These are phyloP conservation scores for Enhydra lutris DNA, from an alignment of 2,113 vertebrate genomes.

Conservation along the genomic window DNA sequence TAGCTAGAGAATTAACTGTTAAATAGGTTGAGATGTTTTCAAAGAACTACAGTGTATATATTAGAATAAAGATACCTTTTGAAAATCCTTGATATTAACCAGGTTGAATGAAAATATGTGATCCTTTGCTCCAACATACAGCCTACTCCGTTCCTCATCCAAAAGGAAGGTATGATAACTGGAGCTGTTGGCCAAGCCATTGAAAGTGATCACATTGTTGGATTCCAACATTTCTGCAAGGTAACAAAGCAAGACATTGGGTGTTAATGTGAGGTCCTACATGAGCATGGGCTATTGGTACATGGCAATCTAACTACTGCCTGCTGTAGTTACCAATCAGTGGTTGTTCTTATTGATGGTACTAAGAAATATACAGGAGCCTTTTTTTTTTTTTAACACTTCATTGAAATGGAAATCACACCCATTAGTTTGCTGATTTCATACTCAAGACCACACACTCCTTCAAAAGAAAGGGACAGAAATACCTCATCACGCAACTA, in stretches of 20 bases:
- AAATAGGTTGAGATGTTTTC: background rate
- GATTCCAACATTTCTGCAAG: slow-evolving; percentile 97
- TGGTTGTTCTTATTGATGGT: background rate
- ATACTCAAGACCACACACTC: background rate
- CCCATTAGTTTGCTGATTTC: background rate
- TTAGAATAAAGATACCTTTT: slow-evolving; percentile 86
- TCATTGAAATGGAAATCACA: background rate
- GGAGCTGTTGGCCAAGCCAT: slow-evolving; percentile 93
- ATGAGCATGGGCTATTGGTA: background rate
- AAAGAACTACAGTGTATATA: background rate
- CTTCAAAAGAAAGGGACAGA: background rate
- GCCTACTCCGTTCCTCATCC: slow-evolving; percentile 95
- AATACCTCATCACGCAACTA: background rate
- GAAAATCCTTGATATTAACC: slow-evolving; percentile 95
- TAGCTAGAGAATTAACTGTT: background rate
- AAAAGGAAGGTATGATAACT: slow-evolving; percentile 97
- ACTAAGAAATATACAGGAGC: background rate
- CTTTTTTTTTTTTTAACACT: background rate
- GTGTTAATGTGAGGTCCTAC: slow-evolving; percentile 35
- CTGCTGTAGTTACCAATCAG: background rate
- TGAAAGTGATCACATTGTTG: slow-evolving; percentile 94
- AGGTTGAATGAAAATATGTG: slow-evolving; percentile 98
- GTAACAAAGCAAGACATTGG: slow-evolving; percentile 62
- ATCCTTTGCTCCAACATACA: slow-evolving; percentile 97
- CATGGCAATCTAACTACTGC: background rate